phyloP scores from a whole-genome alignment of 1,140 invertebrate species.

The Procambarus virginalis region DNA sequence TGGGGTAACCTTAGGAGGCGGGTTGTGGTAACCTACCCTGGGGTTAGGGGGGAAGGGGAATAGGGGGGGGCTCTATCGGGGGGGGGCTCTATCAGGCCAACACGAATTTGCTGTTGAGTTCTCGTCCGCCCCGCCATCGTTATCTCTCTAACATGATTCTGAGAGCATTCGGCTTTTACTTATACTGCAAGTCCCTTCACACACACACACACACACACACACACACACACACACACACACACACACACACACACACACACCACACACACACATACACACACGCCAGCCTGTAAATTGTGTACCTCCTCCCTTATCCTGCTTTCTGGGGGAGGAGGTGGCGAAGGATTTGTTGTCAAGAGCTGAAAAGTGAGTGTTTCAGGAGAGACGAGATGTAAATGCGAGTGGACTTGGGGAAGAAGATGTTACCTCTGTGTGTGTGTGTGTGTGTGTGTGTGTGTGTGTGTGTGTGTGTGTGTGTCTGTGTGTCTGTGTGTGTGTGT shows the following conservation, averaged over 20 bases:
- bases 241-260: too few relatives aligned
- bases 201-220: too few relatives aligned
- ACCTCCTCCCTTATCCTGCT: neutral
- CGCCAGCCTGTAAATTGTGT: neutral
- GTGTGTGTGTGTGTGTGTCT: neutral
- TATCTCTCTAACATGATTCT: slow-evolving; percentile 11
- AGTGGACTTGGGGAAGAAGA: too few relatives aligned
- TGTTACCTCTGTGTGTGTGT: too few relatives aligned
- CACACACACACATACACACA: neutral
- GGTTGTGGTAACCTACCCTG: neutral
- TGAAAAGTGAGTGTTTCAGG: too few relatives aligned
- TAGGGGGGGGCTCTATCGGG: too few relatives aligned
- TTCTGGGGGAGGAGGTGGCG: neutral
- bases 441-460: neutral
- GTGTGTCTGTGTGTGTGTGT: neutral
- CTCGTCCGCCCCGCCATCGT: neutral
- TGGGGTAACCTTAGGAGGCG: too few relatives aligned
- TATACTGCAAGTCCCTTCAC: neutral
- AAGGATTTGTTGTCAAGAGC: neutral
- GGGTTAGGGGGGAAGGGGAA: neutral
- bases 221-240: too few relatives aligned
- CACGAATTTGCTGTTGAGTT: slow-evolving; percentile 27
- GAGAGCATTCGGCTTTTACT: slow-evolving; percentile 13
- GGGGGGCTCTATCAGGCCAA: slow-evolving; percentile 9
- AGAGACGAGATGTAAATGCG: too few relatives aligned